These are phyloP conservation scores for Scolopax mira DNA, from an alignment of 2,113 vertebrate species.

Conservation along the genomic window DNA sequence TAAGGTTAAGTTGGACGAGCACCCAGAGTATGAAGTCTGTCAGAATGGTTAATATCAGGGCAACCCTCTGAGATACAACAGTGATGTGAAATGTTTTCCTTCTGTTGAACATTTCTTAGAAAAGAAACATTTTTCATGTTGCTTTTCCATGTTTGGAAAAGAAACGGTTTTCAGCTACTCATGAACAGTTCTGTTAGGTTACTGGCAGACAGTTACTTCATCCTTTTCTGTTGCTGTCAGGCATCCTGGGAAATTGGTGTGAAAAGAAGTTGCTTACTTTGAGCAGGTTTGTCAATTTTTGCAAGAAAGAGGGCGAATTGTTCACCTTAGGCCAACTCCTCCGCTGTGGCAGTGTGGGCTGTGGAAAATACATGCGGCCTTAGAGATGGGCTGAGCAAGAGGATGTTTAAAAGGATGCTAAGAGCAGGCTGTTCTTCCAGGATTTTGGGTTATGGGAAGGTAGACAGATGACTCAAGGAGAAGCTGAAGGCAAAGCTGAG, in stretches of 20 bases:
- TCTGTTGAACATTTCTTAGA: not conserved
- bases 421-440: not conserved
- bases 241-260: not conserved
- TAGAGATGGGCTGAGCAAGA: not conserved
- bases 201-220: not conserved
- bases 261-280: not conserved
- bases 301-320: not conserved
- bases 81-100: not conserved
- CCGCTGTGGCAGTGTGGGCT: not conserved
- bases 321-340: not conserved
- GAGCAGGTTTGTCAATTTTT: not conserved
- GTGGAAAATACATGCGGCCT: not conserved
- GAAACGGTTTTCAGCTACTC: accelerated
- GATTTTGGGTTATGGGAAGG: not conserved
- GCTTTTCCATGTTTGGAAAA: not conserved
- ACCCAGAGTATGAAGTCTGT: not conserved
- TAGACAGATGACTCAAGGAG: not conserved
- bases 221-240: not conserved
- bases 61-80: not conserved
- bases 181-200: not conserved
- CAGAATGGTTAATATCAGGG: not conserved
- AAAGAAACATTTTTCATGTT: not conserved
- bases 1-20: not conserved
- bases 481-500: not conserved
- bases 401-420: not conserved